phyloP scores from a whole-genome alignment of 2,888 invertebrate species.

The Cataglyphis rosenhaueri region DNA sequence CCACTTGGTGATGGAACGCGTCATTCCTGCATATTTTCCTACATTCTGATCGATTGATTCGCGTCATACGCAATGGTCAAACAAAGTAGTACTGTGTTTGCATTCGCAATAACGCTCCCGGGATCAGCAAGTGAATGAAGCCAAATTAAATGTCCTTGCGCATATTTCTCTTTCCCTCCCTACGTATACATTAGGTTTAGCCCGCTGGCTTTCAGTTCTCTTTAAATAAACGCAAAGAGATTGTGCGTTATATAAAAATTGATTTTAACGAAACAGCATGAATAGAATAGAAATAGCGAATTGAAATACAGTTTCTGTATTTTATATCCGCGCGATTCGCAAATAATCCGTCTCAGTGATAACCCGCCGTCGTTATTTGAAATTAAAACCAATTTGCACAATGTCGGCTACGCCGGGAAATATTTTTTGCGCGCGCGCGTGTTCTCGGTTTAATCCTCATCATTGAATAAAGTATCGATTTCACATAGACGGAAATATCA shows the following conservation, averaged over 20 bases:
- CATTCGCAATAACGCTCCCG: conserved; percentile 1
- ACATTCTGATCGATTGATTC: conserved; percentile 22
- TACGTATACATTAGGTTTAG: neutral
- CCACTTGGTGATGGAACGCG: neutral
- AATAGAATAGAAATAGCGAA: neutral
- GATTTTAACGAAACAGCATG: neutral
- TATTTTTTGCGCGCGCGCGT: neutral
- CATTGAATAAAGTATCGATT: conserved; percentile 35
- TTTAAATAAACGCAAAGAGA: conserved; percentile 10
- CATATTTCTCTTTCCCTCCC: neutral
- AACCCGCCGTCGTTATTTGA: neutral
- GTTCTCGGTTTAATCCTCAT: conserved; percentile 15
- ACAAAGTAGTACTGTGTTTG: conserved; percentile 16
- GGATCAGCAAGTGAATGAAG: conserved; percentile 10
- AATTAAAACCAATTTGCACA: conserved; percentile 11
- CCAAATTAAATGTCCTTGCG: conserved; percentile 21
- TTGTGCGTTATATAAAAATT: conserved; percentile 9
- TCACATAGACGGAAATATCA: conserved; percentile 12
- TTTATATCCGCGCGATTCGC: neutral
- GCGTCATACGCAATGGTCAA: neutral
- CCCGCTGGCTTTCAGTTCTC: neutral
- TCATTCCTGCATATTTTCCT: conserved; percentile 3
- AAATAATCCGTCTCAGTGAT: neutral
- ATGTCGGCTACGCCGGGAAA: neutral
- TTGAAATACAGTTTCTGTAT: neutral